Evolutionary conservation across 2,888 invertebrate genomes (phyloP).

Genomic region (Sussaba pulchella): DNA sequence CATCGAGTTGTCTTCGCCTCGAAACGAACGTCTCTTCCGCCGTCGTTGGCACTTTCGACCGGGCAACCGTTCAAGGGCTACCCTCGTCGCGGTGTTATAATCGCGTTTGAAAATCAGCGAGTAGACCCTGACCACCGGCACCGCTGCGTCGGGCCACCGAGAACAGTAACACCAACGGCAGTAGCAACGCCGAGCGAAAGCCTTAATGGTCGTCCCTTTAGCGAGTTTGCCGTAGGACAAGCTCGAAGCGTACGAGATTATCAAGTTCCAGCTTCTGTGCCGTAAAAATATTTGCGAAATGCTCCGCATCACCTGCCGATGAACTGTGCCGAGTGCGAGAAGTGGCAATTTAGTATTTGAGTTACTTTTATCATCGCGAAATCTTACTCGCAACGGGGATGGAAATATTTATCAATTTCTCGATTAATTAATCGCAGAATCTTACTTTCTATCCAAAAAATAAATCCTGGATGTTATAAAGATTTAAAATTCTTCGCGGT

Average conservation of each 20-base stretch:
- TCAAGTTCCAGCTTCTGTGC: conserved; percentile 50
- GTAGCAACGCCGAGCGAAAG: conserved; percentile 32
- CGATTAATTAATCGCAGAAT: not conserved
- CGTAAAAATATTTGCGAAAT: conserved; percentile 51
- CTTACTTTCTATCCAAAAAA: not conserved
- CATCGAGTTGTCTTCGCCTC: conserved; percentile 50
- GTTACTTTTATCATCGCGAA: not conserved
- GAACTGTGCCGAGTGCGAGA: conserved; percentile 18
- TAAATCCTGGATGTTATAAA: conserved; percentile 42
- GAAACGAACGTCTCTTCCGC: conserved; percentile 35
- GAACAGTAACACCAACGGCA: conserved; percentile 19
- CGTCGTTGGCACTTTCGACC: conserved; percentile 44
- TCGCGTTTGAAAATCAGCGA: conserved; percentile 53
- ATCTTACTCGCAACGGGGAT: not conserved
- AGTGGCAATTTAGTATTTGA: conserved; percentile 4
- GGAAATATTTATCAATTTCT: not conserved
- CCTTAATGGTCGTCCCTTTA: conserved; percentile 58
- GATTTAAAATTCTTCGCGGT: too few species aligned
- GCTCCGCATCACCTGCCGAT: conserved; percentile 7
- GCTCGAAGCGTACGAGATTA: conserved; percentile 44
- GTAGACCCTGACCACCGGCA: conserved; percentile 41
- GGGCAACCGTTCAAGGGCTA: conserved; percentile 38
- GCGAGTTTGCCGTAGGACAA: conserved; percentile 11
- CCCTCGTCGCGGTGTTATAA: conserved; percentile 48
- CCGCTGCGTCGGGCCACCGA: conserved; percentile 39